Conservation (phyloP, 2,888 invertebrate species). For the Ferdinandea cuprea region DNA sequence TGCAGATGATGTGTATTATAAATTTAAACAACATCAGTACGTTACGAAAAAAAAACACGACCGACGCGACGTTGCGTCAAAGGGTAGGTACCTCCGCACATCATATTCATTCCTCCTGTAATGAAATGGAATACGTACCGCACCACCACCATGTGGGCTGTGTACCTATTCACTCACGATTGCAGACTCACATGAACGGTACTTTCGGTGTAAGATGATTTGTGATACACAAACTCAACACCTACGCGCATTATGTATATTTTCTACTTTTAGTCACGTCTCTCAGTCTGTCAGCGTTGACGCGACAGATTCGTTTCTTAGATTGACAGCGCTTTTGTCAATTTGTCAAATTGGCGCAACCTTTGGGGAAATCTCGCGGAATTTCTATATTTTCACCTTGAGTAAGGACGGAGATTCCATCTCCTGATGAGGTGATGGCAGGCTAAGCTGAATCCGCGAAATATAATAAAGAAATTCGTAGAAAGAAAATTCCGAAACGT, state of each 20-base stretch:
- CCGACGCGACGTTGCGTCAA: conserved; percentile 3
- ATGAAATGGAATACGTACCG: conserved; percentile 44
- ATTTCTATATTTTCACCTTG: background rate
- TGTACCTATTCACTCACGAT: conserved; percentile 5
- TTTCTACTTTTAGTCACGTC: background rate
- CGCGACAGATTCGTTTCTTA: background rate
- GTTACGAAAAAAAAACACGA: conserved; percentile 11
- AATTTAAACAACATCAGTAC: conserved; percentile 30
- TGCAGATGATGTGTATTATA: conserved; percentile 28
- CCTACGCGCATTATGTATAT: background rate
- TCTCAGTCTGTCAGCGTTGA: background rate
- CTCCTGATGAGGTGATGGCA: background rate
- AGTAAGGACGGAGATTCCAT: background rate
- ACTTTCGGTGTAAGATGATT: conserved; percentile 10
- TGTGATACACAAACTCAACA: conserved; percentile 17
- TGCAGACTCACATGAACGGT: conserved; percentile 10
- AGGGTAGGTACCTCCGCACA: conserved; percentile 25
- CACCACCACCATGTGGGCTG: too few relatives aligned
- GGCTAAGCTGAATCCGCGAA: too few relatives aligned
- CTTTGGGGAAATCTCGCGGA: background rate
- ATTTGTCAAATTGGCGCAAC: background rate
- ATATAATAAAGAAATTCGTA: too few relatives aligned
- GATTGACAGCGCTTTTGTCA: background rate
- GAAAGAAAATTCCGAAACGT: background rate
- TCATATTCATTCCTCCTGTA: background rate